Evolutionary conservation across 2,888 invertebrate genomes (phyloP).

Genomic region (Apomyelois bistriatella): DNA sequence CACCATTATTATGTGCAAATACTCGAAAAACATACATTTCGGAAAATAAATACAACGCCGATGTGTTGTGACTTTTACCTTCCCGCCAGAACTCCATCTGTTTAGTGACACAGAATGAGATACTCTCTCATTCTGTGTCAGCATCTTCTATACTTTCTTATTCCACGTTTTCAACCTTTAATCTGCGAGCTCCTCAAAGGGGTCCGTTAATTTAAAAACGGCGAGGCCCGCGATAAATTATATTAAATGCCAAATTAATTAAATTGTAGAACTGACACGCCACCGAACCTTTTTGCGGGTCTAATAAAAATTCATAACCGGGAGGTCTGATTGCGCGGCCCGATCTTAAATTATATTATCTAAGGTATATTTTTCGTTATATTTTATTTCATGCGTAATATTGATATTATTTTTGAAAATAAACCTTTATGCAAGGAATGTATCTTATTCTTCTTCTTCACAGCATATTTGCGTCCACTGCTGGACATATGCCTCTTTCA

Average conservation of each 20-base stretch:
- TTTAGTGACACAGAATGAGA: too few species aligned
- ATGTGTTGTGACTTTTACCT: too few species aligned
- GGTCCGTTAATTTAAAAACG: slow-evolving; percentile 29
- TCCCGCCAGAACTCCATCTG: too few species aligned
- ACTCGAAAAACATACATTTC: too few species aligned
- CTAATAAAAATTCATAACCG: slow-evolving; percentile 50
- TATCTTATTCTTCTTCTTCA: too few species aligned
- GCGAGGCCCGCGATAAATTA: slow-evolving; percentile 55
- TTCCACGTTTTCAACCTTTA: slow-evolving; percentile 1
- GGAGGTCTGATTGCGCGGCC: slow-evolving; percentile 17
- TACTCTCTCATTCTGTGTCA: too few species aligned
- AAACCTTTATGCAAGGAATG: too few species aligned
- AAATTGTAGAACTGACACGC: slow-evolving; percentile 45
- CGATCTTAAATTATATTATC: slow-evolving; percentile 18
- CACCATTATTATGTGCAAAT: too few species aligned
- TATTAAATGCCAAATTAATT: slow-evolving; percentile 64
- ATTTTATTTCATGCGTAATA: neutral
- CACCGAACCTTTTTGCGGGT: slow-evolving; percentile 40
- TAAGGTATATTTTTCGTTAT: slow-evolving; percentile 2
- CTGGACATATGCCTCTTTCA: too few species aligned
- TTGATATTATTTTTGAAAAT: too few species aligned
- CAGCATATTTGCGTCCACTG: too few species aligned
- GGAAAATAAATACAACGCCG: too few species aligned
- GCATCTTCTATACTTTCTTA: neutral
- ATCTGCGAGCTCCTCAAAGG: slow-evolving; percentile 22